These are phyloP conservation scores for Eriocheir sinensis DNA, from an alignment of 1,140 invertebrate genomes.

Conservation along the genomic window DNA sequence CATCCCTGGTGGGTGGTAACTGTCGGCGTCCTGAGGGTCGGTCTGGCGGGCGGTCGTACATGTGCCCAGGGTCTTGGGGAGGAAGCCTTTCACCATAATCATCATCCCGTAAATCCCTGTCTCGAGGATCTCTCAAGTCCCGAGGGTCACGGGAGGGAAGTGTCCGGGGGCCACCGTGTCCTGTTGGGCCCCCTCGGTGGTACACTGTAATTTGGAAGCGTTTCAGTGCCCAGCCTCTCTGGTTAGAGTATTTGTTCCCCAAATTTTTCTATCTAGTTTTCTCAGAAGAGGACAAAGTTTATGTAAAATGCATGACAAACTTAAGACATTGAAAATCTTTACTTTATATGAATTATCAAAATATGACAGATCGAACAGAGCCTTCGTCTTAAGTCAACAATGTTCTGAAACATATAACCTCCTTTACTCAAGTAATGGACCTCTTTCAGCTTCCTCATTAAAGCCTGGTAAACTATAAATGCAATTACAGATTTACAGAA, in stretches of 20 bases:
- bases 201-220: conserved; percentile 71
- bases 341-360: not conserved
- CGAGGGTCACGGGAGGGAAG: conserved; percentile 74
- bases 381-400: not conserved
- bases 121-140: conserved; percentile 74
- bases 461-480: not conserved
- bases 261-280: not conserved
- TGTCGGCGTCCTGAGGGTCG: conserved; percentile 70
- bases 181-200: conserved; percentile 79
- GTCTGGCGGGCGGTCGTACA: conserved; percentile 71
- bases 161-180: conserved; percentile 73
- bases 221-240: not conserved
- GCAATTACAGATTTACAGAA: not conserved
- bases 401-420: not conserved
- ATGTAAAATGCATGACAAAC: not conserved
- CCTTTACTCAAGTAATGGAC: not conserved
- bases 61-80: conserved; percentile 68
- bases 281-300: not conserved
- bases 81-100: conserved; percentile 78
- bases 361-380: not conserved
- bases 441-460: too few relatives aligned
- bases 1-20: conserved; percentile 79
- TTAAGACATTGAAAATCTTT: not conserved
- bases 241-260: not conserved
- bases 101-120: conserved; percentile 78